These are phyloP conservation scores for Cladopsammia gracilis DNA, from an alignment of 64 coral and sea anemone genomes.

Conservation along the genomic window DNA sequence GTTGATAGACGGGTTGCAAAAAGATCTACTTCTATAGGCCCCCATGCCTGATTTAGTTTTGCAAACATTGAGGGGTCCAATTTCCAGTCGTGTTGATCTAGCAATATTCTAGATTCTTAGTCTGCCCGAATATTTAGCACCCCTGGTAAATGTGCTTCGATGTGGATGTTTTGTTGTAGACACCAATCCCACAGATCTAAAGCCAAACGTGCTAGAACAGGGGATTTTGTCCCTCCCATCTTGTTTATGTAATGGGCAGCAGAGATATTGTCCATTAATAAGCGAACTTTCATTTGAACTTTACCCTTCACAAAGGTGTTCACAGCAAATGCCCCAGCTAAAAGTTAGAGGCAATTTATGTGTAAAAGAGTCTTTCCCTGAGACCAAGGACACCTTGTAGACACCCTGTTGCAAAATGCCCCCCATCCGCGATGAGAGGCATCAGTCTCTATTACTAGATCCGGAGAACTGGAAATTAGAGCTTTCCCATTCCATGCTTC, in stretches of 20 bases:
- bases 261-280: constrained; percentile 60
- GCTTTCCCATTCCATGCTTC: constrained; percentile 13
- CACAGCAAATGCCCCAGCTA: constrained; percentile 68
- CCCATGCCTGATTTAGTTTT: constrained; percentile 52
- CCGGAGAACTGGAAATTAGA: too few species aligned
- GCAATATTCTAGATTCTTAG: constrained; percentile 18
- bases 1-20: constrained; percentile 55
- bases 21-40: constrained; percentile 42
- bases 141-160: constrained; percentile 31
- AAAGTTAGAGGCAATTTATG: constrained; percentile 65
- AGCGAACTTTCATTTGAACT: too few species aligned
- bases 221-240: too few species aligned
- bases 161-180: constrained; percentile 7
- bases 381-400: constrained; percentile 30
- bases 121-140: constrained; percentile 46
- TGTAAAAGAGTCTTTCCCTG: constrained; percentile 37
- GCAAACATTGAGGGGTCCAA: constrained; percentile 41
- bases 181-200: constrained; percentile 61
- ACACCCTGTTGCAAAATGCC: neutral
- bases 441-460: too few species aligned
- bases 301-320: constrained; percentile 57
- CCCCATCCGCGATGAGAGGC: too few species aligned
- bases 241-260: neutral
- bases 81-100: constrained; percentile 60
- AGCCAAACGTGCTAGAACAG: constrained; percentile 33